These are phyloP conservation scores for Heliocidaris erythrogramma DNA, from an alignment of 35 echinoderm and acorn worm genomes.

Conservation along the genomic window DNA sequence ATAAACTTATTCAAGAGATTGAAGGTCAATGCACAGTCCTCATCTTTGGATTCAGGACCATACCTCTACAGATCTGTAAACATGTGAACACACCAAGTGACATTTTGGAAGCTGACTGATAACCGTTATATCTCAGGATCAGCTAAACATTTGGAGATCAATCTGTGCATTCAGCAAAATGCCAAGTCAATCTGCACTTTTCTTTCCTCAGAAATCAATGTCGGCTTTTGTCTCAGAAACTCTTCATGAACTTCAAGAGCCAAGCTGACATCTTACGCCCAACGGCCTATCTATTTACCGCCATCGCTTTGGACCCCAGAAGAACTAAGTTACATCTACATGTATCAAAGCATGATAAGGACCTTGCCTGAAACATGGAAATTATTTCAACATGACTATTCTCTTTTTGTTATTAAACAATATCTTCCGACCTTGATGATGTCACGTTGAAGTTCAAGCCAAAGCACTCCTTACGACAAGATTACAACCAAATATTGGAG, in stretches of 20 bases:
- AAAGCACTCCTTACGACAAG: too few species aligned
- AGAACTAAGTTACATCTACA: neutral
- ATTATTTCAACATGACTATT: neutral
- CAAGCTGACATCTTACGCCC: neutral
- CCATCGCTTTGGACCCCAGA: neutral
- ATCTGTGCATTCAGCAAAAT: conserved; percentile 12
- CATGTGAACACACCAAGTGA: neutral
- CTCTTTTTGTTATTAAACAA: too few species aligned
- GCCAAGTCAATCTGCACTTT: conserved; percentile 15
- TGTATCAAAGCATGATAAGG: neutral
- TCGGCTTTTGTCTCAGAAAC: neutral
- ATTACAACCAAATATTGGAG: too few species aligned
- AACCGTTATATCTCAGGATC: neutral
- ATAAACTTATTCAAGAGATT: neutral
- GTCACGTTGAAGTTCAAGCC: too few species aligned
- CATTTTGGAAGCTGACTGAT: conserved; percentile 10
- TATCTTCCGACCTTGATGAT: too few species aligned
- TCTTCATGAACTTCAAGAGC: neutral
- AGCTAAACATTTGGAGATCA: neutral
- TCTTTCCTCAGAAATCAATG: neutral
- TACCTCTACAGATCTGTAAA: neutral
- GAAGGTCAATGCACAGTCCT: neutral
- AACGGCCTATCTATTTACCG: neutral
- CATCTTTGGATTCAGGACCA: neutral
- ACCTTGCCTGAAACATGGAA: neutral